Conservation (phyloP, 2,797 vertebrate genomes). For the Streptopelia turtur region DNA sequence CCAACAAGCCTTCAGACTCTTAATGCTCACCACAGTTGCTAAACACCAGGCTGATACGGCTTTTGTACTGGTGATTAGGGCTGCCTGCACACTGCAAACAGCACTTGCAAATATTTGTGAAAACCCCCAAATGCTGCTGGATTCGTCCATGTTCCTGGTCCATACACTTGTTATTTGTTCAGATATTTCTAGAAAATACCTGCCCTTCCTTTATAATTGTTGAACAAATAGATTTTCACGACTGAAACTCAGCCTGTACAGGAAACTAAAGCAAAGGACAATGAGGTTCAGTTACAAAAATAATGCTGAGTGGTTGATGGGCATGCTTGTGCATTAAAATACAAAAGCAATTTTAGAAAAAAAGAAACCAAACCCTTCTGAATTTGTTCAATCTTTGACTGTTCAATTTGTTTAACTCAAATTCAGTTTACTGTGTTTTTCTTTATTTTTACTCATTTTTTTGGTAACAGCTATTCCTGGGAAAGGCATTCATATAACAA, state of each 20-base stretch:
- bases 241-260: not conserved
- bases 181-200: not conserved
- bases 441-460: not conserved
- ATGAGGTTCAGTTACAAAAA: not conserved
- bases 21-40: not conserved
- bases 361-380: not conserved
- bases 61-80: slow-evolving; percentile 9
- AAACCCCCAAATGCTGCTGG: not conserved
- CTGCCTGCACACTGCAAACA: not conserved
- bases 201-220: not conserved
- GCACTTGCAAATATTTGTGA: not conserved
- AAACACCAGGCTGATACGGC: not conserved
- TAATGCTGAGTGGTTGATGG: not conserved
- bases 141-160: not conserved
- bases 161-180: not conserved
- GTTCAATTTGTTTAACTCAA: not conserved
- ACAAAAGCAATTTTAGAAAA: not conserved
- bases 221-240: not conserved
- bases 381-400: not conserved
- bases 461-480: not conserved
- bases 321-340: not conserved
- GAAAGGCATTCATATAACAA: not conserved
- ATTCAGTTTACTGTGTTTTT: not conserved
- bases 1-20: not conserved
- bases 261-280: not conserved